phyloP scores from a whole-genome alignment of 2,888 invertebrate genomes.

The Drosophila pseudotakahashii region DNA sequence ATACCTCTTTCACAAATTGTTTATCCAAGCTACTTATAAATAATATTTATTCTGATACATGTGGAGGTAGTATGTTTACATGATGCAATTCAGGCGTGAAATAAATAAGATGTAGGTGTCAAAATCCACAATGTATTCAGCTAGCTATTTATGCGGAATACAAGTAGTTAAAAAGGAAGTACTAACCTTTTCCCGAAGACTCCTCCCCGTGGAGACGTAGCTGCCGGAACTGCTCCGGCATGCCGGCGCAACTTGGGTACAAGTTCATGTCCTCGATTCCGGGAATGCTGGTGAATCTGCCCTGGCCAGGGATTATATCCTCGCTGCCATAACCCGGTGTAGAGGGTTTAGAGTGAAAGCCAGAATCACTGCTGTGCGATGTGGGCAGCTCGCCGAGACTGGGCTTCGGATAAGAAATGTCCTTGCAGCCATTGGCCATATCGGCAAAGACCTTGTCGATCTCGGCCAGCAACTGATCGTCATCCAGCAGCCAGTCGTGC shows the following conservation, averaged over 20 bases:
- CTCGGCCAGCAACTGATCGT: slow-evolving; percentile 86
- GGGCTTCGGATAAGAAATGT: slow-evolving; percentile 64
- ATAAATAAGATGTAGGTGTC: not conserved
- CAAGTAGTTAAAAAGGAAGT: not conserved
- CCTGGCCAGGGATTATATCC: slow-evolving; percentile 70
- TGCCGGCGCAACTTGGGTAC: slow-evolving; percentile 76
- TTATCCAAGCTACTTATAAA: not conserved
- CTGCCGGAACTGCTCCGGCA: slow-evolving; percentile 71
- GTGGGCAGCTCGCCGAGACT: slow-evolving; percentile 51
- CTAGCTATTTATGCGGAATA: not conserved
- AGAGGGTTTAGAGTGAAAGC: slow-evolving; percentile 83
- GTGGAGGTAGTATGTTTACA: not conserved
- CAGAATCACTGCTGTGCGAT: slow-evolving; percentile 83
- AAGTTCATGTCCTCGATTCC: slow-evolving; percentile 83
- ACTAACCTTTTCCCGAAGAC: slow-evolving; percentile 28
- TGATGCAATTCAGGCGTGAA: not conserved
- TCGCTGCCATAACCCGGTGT: slow-evolving; percentile 77
- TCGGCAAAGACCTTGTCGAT: slow-evolving; percentile 86
- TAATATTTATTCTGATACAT: not conserved
- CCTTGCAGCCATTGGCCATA: slow-evolving; percentile 63
- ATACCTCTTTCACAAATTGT: not conserved
- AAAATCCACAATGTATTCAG: slow-evolving; percentile 3
- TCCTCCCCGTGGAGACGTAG: slow-evolving; percentile 54
- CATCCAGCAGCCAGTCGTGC: slow-evolving; percentile 86
- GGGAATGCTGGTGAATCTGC: slow-evolving; percentile 76